Evolutionary conservation across 2,888 invertebrate species (phyloP).

Genomic region (Amphipyra berbera): DNA sequence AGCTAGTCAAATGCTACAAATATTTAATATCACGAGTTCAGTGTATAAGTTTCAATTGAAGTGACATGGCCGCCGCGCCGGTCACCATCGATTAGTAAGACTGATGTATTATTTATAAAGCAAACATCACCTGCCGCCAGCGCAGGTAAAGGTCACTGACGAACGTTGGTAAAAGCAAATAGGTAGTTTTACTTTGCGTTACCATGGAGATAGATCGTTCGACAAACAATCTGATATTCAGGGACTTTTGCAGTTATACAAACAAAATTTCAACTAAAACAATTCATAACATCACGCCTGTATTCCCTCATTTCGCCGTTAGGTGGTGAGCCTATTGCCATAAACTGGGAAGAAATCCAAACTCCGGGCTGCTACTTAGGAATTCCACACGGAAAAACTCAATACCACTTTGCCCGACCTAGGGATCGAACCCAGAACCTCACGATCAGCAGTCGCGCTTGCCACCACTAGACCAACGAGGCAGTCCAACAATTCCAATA

Average conservation of each 20-base stretch:
- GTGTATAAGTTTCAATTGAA: constrained; percentile 3
- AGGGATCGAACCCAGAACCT: too few relatives aligned
- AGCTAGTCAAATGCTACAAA: not conserved
- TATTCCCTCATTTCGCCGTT: too few relatives aligned
- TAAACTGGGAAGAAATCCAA: too few relatives aligned
- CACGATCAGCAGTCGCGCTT: too few relatives aligned
- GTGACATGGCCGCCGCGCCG: not conserved
- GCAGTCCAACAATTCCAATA: too few relatives aligned
- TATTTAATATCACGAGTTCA: constrained; percentile 11
- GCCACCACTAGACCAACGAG: too few relatives aligned
- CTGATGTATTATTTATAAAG: constrained; percentile 32
- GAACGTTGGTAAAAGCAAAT: constrained; percentile 19
- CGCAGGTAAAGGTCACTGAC: constrained; percentile 43
- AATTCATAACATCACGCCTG: too few relatives aligned
- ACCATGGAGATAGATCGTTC: constrained; percentile 30
- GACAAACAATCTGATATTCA: not conserved
- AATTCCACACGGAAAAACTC: too few relatives aligned
- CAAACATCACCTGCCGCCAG: constrained; percentile 20
- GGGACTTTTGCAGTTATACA: not conserved
- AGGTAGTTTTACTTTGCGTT: constrained; percentile 15
- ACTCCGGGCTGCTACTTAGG: too few relatives aligned
- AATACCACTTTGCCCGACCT: too few relatives aligned
- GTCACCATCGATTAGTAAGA: constrained; percentile 16
- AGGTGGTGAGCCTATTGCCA: too few relatives aligned
- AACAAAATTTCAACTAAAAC: too few relatives aligned